Percentiles rank a stretch among this genome's conserved stretches.
Conservation (phyloP, 2,113 vertebrate genomes). For the Malurus cyaneus region DNA sequence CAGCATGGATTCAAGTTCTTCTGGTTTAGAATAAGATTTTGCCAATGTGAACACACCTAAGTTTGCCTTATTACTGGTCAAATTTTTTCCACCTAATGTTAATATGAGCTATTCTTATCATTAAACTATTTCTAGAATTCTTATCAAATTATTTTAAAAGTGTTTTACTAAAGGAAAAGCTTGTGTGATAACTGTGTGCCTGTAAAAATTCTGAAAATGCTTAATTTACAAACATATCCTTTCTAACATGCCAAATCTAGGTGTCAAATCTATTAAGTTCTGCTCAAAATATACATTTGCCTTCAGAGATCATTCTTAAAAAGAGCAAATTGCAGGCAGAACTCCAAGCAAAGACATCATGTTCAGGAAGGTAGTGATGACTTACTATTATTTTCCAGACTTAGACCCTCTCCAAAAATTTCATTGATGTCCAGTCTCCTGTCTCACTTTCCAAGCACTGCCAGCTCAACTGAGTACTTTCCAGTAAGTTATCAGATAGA, state of each 20-base stretch:
- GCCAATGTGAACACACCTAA: rapidly evolving
- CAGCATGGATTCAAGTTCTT: background rate
- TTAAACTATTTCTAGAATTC: background rate
- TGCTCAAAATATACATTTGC: background rate
- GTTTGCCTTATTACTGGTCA: background rate
- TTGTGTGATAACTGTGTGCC: background rate
- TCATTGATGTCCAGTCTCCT: background rate
- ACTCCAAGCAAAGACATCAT: background rate
- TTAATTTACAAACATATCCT: background rate
- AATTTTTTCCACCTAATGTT: background rate
- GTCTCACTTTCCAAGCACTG: background rate
- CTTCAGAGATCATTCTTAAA: background rate
- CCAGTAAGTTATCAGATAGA: background rate
- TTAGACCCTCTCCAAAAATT: background rate
- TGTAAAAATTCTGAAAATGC: background rate
- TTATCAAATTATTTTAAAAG: background rate
- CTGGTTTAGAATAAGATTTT: background rate
- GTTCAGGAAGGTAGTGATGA: background rate
- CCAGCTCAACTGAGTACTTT: background rate
- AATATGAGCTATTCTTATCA: background rate
- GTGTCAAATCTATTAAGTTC: background rate
- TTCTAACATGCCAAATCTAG: background rate
- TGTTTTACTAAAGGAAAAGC: background rate
- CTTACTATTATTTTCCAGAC: background rate
- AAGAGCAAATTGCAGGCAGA: background rate